These are phyloP conservation scores for Rhingia rostrata DNA, from an alignment of 2,888 invertebrate genomes.

Conservation along the genomic window DNA sequence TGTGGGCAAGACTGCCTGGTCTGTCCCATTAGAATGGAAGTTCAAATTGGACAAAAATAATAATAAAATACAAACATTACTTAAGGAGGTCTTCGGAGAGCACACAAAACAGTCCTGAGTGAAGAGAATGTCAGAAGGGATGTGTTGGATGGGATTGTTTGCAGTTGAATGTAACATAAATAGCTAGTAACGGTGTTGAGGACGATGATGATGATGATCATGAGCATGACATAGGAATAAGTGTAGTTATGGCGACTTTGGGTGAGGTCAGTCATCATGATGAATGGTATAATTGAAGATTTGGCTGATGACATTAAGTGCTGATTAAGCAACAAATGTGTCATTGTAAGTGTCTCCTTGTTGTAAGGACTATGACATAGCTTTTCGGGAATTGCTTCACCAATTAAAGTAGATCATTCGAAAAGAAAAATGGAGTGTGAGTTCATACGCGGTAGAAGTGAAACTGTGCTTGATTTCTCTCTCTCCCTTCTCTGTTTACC, in stretches of 20 bases:
- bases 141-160: slow-evolving; percentile 43
- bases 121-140: slow-evolving; percentile 49
- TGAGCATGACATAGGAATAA: slow-evolving; percentile 28
- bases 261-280: slow-evolving; percentile 27
- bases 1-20: slow-evolving; percentile 16
- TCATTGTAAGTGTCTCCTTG: no score
- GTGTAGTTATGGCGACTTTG: slow-evolving; percentile 27
- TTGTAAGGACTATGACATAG: no score
- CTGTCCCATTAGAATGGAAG: slow-evolving; percentile 15
- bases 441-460: no score
- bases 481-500: no score
- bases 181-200: slow-evolving; percentile 17
- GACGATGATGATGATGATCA: slow-evolving; percentile 25
- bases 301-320: slow-evolving; percentile 8
- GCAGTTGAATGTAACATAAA: slow-evolving; percentile 36
- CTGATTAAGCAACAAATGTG: neutral
- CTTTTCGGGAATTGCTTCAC: no score
- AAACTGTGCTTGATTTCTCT: no score
- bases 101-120: slow-evolving; percentile 28
- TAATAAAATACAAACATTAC: slow-evolving; percentile 67
- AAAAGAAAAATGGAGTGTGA: no score
- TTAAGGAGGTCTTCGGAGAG: slow-evolving; percentile 37
- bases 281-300: slow-evolving; percentile 20
- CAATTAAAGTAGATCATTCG: no score
- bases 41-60: slow-evolving; percentile 58